phyloP scores from a whole-genome alignment of 2,888 invertebrate species.

The Perizoma affinitatum region DNA sequence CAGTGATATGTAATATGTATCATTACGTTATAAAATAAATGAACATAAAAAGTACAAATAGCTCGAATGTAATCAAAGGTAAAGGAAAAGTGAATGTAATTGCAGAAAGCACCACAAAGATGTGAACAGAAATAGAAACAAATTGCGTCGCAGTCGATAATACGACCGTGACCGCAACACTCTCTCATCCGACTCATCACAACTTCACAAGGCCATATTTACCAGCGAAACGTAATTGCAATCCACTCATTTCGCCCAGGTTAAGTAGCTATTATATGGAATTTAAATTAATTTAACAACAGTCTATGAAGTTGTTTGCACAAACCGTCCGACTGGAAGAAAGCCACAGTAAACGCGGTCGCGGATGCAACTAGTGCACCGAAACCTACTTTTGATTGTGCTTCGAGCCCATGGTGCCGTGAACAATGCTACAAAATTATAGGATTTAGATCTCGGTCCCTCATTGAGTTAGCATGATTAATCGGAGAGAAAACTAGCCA shows the following conservation, averaged over 20 bases:
- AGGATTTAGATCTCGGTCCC: constrained; percentile 70
- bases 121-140: constrained; percentile 67
- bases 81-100: constrained; percentile 62
- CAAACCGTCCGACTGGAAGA: constrained; percentile 46
- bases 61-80: constrained; percentile 59
- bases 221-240: constrained; percentile 32
- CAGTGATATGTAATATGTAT: constrained; percentile 47
- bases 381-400: constrained; percentile 74
- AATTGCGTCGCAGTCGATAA: constrained; percentile 71
- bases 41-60: constrained; percentile 49
- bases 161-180: constrained; percentile 58
- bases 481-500: constrained; percentile 73
- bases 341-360: constrained; percentile 58
- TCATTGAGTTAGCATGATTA: constrained; percentile 78
- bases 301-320: constrained; percentile 32
- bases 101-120: constrained; percentile 63
- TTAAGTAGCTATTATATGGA: constrained; percentile 30
- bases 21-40: constrained; percentile 59
- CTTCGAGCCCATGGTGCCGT: constrained; percentile 57
- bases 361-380: constrained; percentile 67
- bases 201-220: constrained; percentile 41
- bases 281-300: constrained; percentile 33
- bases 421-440: constrained; percentile 77
- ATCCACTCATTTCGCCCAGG: constrained; percentile 24
- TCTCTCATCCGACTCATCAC: constrained; percentile 41